Base-by-base conservation (phyloP, 2,797 vertebrate genomes). In the Gila robusta region DNA sequence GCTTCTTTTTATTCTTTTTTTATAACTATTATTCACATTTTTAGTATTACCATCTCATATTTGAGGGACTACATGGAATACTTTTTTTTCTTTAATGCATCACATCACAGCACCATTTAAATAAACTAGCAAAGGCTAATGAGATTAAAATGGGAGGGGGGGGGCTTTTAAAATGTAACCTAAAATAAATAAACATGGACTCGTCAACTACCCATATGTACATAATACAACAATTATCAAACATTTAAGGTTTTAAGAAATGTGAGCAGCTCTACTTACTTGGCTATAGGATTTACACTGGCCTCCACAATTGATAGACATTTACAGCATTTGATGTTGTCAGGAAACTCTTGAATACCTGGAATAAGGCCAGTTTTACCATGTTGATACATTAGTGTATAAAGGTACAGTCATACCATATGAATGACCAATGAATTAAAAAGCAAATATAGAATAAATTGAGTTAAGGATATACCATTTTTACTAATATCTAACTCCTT, bases 261-360 rank as follows among this genome's bases (percentile, higher is more conserved):
- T 74, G 14, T 74, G 23, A n/a, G 28, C 6, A n/a, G 44, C 70
- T 89, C 70, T 80, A 96, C 98, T 98, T 95, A 99, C 98, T 99
- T 99, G 93, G 98, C 97, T 94, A 99, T 98, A 3, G 98, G 98
- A 93, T 99, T 99, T 93, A 99, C 98, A 92, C 98, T 99, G 95
- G 98, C 98, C 94, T 99, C 98, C 93, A 99, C 97, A 93, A 99
- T 96, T 90, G 98, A 97, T 94, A 99, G 96, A 95, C 98, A 98
- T 95, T 99, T 99, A 96, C 98, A 99, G 92, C 98, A 99, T 94
- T 99, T 99, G 88, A 99, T 99, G 91, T 97, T 99, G 92, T 99
- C 98, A 92, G 98, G 98, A 93, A 99, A 99, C 95, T 99, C 98
- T 95, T 99, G 98, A 93, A 99, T 98, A 93, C 98, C 98, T 99